Conservation (phyloP, 2,888 invertebrate species). For the Nudaria mundana region DNA sequence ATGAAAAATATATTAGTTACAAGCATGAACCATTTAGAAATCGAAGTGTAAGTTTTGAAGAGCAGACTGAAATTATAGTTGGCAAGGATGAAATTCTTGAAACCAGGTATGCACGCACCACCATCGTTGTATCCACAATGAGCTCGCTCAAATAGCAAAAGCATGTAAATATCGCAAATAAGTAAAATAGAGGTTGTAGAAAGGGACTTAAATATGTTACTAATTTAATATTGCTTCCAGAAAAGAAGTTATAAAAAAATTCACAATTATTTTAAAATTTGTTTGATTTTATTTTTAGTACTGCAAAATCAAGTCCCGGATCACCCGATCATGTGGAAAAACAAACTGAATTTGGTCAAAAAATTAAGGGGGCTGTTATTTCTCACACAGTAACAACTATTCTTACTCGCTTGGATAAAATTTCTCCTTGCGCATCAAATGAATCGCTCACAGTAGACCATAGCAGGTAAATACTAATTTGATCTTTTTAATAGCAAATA, state of each 20-base stretch:
- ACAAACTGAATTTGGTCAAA: slow-evolving; percentile 49
- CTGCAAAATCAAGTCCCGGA: slow-evolving; percentile 84
- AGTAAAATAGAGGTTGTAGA: too few relatives aligned
- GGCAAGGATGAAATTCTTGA: slow-evolving; percentile 57
- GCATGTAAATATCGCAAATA: slow-evolving; percentile 12
- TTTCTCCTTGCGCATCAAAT: slow-evolving; percentile 89
- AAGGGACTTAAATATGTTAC: too few relatives aligned
- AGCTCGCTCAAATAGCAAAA: slow-evolving; percentile 22
- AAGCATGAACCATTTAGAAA: slow-evolving; percentile 87
- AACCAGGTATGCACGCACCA: slow-evolving; percentile 59
- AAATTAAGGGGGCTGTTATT: slow-evolving; percentile 51
- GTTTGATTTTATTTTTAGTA: slow-evolving; percentile 52
- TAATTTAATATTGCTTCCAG: not conserved
- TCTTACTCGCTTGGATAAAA: slow-evolving; percentile 72
- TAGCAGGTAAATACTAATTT: slow-evolving; percentile 65
- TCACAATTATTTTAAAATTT: too few relatives aligned
- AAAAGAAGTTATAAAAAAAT: not conserved
- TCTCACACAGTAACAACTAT: slow-evolving; percentile 58
- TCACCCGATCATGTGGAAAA: slow-evolving; percentile 75
- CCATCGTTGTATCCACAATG: too few relatives aligned
- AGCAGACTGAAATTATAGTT: slow-evolving; percentile 68
- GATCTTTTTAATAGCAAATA: too few relatives aligned
- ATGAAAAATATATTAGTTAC: slow-evolving; percentile 88
- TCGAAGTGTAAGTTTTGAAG: slow-evolving; percentile 87
- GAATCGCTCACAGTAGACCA: slow-evolving; percentile 91